phyloP scores from a whole-genome alignment of 2,113 vertebrate genomes.

The Pelodiscus sinensis region DNA sequence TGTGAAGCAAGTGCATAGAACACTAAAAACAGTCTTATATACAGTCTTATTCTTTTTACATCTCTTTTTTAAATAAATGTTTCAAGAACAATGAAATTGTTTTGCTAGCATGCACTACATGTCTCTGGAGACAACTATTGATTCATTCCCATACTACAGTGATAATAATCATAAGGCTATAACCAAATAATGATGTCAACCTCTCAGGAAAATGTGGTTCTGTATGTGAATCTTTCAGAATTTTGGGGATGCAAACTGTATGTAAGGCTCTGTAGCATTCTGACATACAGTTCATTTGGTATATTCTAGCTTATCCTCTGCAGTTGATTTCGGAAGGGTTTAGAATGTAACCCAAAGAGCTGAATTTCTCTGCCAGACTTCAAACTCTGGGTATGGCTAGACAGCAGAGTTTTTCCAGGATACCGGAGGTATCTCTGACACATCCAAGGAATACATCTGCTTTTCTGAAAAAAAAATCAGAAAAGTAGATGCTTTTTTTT shows the following conservation, averaged over 20 bases:
- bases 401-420: too few relatives aligned
- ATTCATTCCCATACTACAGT: not conserved
- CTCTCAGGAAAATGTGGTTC: not conserved
- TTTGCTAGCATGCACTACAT: not conserved
- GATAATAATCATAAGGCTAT: not conserved
- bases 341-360: not conserved
- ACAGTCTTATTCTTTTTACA: not conserved
- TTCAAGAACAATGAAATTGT: not conserved
- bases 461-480: too few relatives aligned
- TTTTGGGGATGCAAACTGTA: not conserved
- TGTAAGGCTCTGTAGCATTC: not conserved
- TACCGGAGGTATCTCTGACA: too few relatives aligned
- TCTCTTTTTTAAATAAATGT: conserved; percentile 36
- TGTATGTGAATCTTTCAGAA: not conserved
- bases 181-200: not conserved
- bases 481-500: too few relatives aligned
- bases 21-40: conserved; percentile 13
- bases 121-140: not conserved
- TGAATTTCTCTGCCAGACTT: not conserved
- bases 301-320: not conserved
- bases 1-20: not conserved
- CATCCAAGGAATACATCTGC: too few relatives aligned
- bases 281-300: not conserved
- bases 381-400: not conserved
- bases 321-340: not conserved